These are phyloP conservation scores for Leptodactylus fallax DNA, from an alignment of 2,797 vertebrate genomes.

Conservation along the genomic window DNA sequence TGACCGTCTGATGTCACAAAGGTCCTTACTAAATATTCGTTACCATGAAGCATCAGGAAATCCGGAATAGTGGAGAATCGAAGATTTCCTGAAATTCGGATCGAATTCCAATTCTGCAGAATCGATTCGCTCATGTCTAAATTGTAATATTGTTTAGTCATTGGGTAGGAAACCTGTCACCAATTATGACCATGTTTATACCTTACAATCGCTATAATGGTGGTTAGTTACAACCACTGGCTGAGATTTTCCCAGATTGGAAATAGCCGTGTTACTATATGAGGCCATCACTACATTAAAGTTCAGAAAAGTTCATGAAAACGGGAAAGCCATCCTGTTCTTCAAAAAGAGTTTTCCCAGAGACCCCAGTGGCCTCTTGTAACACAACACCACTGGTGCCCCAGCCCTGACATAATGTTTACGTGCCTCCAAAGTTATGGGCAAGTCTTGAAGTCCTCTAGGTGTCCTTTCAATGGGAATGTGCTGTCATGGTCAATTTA, in stretches of 20 bases:
- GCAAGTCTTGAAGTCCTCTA: constrained; percentile 34
- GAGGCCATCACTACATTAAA: background rate
- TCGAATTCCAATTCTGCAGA: too few species aligned
- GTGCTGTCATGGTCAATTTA: constrained; percentile 45
- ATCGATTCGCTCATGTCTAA: too few species aligned
- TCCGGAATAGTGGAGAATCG: too few species aligned
- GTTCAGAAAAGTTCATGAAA: background rate
- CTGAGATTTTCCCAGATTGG: background rate
- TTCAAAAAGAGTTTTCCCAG: background rate
- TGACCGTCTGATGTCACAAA: too few species aligned
- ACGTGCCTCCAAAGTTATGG: background rate
- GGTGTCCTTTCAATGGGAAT: constrained; percentile 45
- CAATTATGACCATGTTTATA: too few species aligned
- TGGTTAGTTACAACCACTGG: background rate
- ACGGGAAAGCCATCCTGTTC: background rate
- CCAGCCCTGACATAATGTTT: background rate
- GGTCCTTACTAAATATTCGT: too few species aligned
- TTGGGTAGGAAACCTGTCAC: too few species aligned
- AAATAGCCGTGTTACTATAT: background rate
- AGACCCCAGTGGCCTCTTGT: background rate
- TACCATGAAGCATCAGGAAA: too few species aligned
- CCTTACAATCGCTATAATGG: background rate
- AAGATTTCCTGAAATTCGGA: too few species aligned
- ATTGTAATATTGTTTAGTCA: too few species aligned
- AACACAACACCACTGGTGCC: constrained; percentile 4